phyloP scores from a whole-genome alignment of 2,888 invertebrate species.

The Oligia latruncula region DNA sequence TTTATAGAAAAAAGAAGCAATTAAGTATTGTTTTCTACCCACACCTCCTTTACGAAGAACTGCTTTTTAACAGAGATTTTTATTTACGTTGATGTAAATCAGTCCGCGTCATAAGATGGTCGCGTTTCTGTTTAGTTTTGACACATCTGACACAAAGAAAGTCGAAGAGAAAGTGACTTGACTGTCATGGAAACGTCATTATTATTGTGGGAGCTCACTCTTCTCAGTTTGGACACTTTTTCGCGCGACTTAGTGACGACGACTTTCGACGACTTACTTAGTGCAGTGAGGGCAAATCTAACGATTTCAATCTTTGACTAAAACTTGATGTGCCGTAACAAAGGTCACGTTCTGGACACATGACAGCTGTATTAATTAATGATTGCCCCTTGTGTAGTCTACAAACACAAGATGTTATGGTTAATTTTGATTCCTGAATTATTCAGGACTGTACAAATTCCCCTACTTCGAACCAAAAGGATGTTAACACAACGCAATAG shows the following conservation, averaged over 20 bases:
- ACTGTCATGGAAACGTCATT: too few relatives aligned
- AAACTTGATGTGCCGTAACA: background rate
- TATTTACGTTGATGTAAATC: background rate
- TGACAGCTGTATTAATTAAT: background rate
- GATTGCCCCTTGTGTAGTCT: background rate
- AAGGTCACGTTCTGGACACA: background rate
- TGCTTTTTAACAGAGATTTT: background rate
- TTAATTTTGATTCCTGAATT: background rate
- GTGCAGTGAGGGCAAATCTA: background rate
- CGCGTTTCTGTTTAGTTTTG: too few relatives aligned
- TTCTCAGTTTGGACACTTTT: background rate
- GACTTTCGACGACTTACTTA: too few relatives aligned
- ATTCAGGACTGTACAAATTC: background rate
- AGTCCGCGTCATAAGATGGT: too few relatives aligned
- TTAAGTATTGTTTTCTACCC: background rate
- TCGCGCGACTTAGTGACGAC: too few relatives aligned
- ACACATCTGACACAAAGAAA: too few relatives aligned
- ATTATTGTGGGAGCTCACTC: background rate
- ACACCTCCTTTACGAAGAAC: too few relatives aligned
- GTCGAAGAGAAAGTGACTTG: too few relatives aligned
- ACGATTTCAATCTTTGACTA: background rate
- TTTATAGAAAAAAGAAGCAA: background rate
- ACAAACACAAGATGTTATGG: background rate
- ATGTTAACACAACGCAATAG: slow-evolving; percentile 26
- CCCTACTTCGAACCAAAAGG: background rate